A percentile compares a stretch with the other conserved stretches of the same genome.
phyloP scores from a whole-genome alignment of 2,113 vertebrate species.

The Sinocyclocheilus rhinocerous region DNA sequence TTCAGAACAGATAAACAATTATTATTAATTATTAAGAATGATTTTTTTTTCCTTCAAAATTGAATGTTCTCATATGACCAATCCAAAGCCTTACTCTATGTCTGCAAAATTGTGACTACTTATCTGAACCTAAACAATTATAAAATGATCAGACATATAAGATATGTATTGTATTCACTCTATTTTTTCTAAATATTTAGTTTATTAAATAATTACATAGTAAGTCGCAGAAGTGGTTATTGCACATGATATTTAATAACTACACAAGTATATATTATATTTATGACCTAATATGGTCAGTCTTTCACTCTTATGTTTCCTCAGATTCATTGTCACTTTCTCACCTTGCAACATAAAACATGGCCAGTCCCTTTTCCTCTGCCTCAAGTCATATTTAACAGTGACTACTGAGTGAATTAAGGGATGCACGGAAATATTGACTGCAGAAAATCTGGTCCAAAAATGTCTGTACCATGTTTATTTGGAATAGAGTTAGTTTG shows the following conservation, averaged over 20 bases:
- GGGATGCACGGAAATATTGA: background rate
- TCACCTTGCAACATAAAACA: background rate
- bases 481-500: too few relatives aligned
- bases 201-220: slow-evolving; percentile 33
- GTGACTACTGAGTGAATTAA: background rate
- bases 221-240: slow-evolving; percentile 35
- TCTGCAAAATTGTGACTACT: slow-evolving; percentile 7
- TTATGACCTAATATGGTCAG: slow-evolving; percentile 37
- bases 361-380: background rate
- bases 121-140: slow-evolving; percentile 38
- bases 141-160: slow-evolving; percentile 25
- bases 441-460: background rate
- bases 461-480: too few relatives aligned
- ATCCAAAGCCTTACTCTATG: slow-evolving; percentile 53
- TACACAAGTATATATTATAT: slow-evolving; percentile 44
- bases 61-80: slow-evolving; percentile 43
- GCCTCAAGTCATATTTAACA: slow-evolving; percentile 11
- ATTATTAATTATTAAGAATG: too few relatives aligned
- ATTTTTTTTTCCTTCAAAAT: background rate
- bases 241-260: slow-evolving; percentile 41
- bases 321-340: background rate
- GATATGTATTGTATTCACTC: slow-evolving; percentile 21
- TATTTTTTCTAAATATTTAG: slow-evolving; percentile 46
- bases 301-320: background rate
- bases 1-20: slow-evolving; percentile 31